These are phyloP conservation scores for Lomographa bimaculata DNA, from an alignment of 2,888 invertebrate species.

Conservation along the genomic window DNA sequence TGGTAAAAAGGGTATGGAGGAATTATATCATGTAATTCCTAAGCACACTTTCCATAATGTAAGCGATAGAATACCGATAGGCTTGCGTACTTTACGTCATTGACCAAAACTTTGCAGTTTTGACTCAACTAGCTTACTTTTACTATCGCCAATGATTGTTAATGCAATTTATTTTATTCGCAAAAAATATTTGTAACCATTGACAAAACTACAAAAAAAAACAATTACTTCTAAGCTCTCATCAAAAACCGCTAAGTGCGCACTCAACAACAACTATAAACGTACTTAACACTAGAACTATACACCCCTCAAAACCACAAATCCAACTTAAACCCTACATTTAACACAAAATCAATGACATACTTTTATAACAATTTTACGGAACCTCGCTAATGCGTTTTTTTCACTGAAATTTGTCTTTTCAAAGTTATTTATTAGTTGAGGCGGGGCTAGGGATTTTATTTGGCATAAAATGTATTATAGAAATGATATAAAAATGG, in stretches of 20 bases:
- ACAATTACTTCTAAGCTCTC: slow-evolving; percentile 53
- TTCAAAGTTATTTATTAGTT: slow-evolving; percentile 47
- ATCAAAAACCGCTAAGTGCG: slow-evolving; percentile 39
- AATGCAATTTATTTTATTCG: too few relatives aligned
- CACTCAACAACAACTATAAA: slow-evolving; percentile 34
- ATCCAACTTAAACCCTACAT: slow-evolving; percentile 49
- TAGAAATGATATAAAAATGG: slow-evolving; percentile 72
- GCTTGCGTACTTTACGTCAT: too few relatives aligned
- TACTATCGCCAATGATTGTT: too few relatives aligned
- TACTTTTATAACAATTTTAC: slow-evolving; percentile 50
- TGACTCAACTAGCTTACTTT: too few relatives aligned
- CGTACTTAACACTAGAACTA: slow-evolving; percentile 33
- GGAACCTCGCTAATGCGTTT: slow-evolving; percentile 35
- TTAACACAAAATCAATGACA: slow-evolving; percentile 41
- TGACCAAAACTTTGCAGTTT: too few relatives aligned
- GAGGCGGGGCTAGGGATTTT: slow-evolving; percentile 68
- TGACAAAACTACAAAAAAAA: slow-evolving; percentile 12
- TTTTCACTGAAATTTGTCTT: slow-evolving; percentile 32
- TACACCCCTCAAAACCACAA: slow-evolving; percentile 38
- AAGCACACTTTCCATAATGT: too few relatives aligned
- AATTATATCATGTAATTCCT: too few relatives aligned
- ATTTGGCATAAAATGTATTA: slow-evolving; percentile 77
- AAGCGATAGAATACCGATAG: too few relatives aligned
- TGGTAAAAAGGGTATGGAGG: too few relatives aligned
- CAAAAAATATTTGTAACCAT: too few relatives aligned